These are phyloP conservation scores for Agrochola lota DNA, from an alignment of 2,888 invertebrate species.

Conservation along the genomic window DNA sequence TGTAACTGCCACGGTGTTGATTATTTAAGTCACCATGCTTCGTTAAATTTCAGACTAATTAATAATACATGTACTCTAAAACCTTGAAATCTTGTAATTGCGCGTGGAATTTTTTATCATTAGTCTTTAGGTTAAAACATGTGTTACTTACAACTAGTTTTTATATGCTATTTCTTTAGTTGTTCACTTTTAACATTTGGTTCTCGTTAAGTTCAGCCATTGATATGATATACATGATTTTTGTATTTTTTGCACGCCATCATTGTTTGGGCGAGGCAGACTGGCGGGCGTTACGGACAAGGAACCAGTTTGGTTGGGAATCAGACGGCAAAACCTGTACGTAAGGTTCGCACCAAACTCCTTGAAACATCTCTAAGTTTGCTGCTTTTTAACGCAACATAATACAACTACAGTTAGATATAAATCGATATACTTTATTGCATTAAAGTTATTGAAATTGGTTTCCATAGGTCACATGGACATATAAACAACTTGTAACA, in stretches of 20 bases:
- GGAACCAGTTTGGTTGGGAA: slow-evolving; percentile 82
- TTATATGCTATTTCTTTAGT: slow-evolving; percentile 47
- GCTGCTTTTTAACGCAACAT: slow-evolving; percentile 40
- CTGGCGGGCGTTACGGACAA: slow-evolving; percentile 85
- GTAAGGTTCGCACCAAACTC: slow-evolving; percentile 52
- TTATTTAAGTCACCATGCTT: slow-evolving; percentile 47
- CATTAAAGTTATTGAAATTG: slow-evolving; percentile 33
- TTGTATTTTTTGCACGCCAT: slow-evolving; percentile 74
- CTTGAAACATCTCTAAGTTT: slow-evolving; percentile 51
- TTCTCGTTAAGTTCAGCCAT: slow-evolving; percentile 62
- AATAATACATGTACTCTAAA: slow-evolving; percentile 44
- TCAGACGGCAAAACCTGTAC: slow-evolving; percentile 64
- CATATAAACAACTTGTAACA: slow-evolving; percentile 43
- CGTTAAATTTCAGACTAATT: slow-evolving; percentile 56
- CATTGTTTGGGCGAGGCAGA: slow-evolving; percentile 81
- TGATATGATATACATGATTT: slow-evolving; percentile 70
- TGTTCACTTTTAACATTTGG: slow-evolving; percentile 60
- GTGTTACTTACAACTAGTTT: slow-evolving; percentile 45
- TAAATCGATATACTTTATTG: slow-evolving; percentile 19
- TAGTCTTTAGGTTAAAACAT: slow-evolving; percentile 42
- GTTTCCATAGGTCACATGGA: slow-evolving; percentile 26
- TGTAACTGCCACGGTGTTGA: slow-evolving; percentile 2
- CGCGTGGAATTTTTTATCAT: slow-evolving; percentile 44
- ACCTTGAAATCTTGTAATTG: slow-evolving; percentile 57
- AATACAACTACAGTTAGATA: slow-evolving; percentile 29